phyloP scores from a whole-genome alignment of 2,888 invertebrate species.

The Callyntrura guangdongensis region DNA sequence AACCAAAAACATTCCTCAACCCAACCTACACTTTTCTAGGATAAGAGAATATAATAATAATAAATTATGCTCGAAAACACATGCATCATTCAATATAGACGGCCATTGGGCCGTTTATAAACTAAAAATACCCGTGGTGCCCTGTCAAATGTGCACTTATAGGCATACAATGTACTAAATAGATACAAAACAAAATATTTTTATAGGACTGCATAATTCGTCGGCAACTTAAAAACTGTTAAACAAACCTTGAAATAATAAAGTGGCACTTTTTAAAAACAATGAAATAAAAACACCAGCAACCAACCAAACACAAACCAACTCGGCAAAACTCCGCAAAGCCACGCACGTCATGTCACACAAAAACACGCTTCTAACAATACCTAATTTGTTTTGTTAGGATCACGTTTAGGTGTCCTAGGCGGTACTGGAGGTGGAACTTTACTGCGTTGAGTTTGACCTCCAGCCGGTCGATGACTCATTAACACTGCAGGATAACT shows the following conservation, averaged over 20 bases:
- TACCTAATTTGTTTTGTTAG: slow-evolving; percentile 78
- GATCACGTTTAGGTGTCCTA: slow-evolving; percentile 86
- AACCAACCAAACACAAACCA: slow-evolving; percentile 46
- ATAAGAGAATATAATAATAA: background rate
- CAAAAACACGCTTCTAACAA: slow-evolving; percentile 58
- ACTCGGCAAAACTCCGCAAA: slow-evolving; percentile 62
- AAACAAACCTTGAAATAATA: slow-evolving; percentile 13
- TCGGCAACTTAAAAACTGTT: slow-evolving; percentile 31
- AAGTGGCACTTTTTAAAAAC: slow-evolving; percentile 46
- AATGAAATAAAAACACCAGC: slow-evolving; percentile 25
- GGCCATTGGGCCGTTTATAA: background rate
- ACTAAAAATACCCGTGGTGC: background rate
- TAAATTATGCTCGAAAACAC: background rate
- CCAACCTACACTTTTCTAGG: slow-evolving; percentile 39
- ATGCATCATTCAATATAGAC: slow-evolving; percentile 4
- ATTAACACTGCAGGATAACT: slow-evolving; percentile 91
- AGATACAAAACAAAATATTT: background rate
- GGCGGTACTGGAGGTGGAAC: slow-evolving; percentile 96
- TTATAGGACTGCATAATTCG: background rate
- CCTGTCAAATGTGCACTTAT: slow-evolving; percentile 28
- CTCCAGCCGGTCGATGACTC: slow-evolving; percentile 85
- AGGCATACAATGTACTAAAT: slow-evolving; percentile 18
- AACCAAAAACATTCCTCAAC: slow-evolving; percentile 49
- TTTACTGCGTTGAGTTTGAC: slow-evolving; percentile 87
- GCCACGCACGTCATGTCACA: slow-evolving; percentile 40